Percentiles rank a stretch among this genome's conserved stretches.
Conservation (phyloP, 2,797 vertebrate genomes). For the Sebastes flavidus region DNA sequence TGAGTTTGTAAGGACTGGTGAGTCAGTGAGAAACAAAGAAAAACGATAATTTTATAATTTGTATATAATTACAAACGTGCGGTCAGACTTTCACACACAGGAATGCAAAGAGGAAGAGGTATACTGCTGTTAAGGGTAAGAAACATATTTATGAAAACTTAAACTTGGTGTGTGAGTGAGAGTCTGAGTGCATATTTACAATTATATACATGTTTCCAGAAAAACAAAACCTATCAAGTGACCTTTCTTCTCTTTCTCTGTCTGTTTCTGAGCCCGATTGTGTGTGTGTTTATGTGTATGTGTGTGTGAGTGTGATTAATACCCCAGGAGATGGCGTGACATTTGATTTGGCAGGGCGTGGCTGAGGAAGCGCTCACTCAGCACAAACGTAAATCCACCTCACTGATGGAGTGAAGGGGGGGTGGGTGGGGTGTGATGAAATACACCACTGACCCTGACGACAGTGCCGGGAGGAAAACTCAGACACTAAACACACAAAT, state of each 20-base stretch:
- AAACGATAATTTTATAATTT: neutral
- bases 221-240: neutral
- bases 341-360: slow-evolving; percentile 76
- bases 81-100: neutral
- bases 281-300: slow-evolving; percentile 22
- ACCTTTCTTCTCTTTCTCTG: slow-evolving; percentile 31
- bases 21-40: neutral
- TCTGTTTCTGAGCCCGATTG: neutral
- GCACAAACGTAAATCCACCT: slow-evolving; percentile 75
- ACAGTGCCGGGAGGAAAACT: slow-evolving; percentile 9
- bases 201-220: neutral
- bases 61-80: neutral
- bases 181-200: neutral
- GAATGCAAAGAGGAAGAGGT: neutral
- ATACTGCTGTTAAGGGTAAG: neutral
- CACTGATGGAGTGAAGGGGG: slow-evolving; percentile 41
- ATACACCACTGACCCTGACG: slow-evolving; percentile 36
- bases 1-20: neutral
- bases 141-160: neutral
- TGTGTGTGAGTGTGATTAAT: slow-evolving; percentile 72
- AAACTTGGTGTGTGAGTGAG: neutral
- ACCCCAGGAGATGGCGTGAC: slow-evolving; percentile 71
- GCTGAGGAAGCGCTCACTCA: slow-evolving; percentile 64
- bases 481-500: neutral
- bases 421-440: slow-evolving; percentile 21